Evolutionary conservation across 2,113 vertebrate species (phyloP).

Genomic region (Lophochroa leadbeateri): DNA sequence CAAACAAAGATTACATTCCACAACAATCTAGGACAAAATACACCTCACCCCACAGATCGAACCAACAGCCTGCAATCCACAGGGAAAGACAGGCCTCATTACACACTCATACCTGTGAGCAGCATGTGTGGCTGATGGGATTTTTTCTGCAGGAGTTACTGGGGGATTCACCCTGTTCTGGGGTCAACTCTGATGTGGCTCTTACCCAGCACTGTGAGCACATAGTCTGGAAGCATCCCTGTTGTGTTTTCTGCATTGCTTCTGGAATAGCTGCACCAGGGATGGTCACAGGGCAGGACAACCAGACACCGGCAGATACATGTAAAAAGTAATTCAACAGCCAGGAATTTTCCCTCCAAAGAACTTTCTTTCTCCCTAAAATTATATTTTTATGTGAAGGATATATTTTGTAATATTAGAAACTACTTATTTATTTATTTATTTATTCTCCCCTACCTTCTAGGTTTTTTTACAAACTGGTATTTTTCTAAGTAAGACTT

Average conservation of each 20-base stretch:
- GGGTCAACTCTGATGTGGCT: fast-evolving
- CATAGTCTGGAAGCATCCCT: not conserved
- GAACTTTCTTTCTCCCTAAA: not conserved
- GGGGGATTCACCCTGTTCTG: too few species aligned
- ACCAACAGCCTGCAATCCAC: too few species aligned
- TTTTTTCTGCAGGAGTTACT: fast-evolving
- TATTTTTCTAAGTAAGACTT: not conserved
- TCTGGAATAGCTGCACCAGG: not conserved
- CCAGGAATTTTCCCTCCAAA: not conserved
- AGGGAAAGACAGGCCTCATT: not conserved
- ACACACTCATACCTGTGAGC: not conserved
- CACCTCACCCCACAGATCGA: not conserved
- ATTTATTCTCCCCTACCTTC: not conserved
- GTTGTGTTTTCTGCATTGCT: fast-evolving
- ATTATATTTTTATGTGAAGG: not conserved
- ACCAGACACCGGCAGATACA: fast-evolving
- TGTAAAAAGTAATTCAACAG: fast-evolving
- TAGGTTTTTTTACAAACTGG: not conserved
- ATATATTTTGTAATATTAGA: not conserved
- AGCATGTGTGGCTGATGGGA: not conserved
- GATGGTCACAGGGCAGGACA: not conserved
- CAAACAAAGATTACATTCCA: not conserved
- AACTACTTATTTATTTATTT: not conserved
- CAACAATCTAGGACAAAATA: not conserved
- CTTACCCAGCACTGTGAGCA: not conserved